These are phyloP conservation scores for Hydropotes inermis DNA, from an alignment of 2,113 vertebrate species.

Conservation along the genomic window DNA sequence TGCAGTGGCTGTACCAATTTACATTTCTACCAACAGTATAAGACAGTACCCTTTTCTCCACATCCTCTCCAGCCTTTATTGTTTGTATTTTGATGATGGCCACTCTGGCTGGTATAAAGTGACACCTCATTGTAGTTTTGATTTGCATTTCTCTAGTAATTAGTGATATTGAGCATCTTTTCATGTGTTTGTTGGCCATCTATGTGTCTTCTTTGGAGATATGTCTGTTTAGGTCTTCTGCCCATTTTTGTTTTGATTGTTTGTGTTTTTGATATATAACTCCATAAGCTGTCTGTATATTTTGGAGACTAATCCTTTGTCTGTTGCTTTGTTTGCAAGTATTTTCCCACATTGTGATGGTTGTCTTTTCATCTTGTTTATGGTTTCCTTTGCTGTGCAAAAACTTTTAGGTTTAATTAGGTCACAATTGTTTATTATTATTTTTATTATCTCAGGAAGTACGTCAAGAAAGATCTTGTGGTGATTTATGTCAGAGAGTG, in stretches of 20 bases:
- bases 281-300: neutral
- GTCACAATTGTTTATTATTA: neutral
- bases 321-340: neutral
- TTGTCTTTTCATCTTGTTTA: neutral
- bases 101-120: neutral
- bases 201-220: neutral
- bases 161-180: neutral
- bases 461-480: neutral
- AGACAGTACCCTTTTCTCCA: neutral
- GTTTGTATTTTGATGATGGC: neutral
- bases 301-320: neutral
- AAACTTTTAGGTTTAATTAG: neutral
- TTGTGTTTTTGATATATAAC: neutral
- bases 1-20: neutral
- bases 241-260: neutral
- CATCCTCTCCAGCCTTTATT: neutral
- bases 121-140: neutral
- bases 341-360: neutral
- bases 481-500: neutral
- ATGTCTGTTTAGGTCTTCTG: neutral
- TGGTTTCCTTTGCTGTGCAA: neutral
- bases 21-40: neutral
- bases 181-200: neutral
- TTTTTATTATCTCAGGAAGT: neutral
- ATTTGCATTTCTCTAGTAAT: neutral